Conservation (phyloP, 1,140 invertebrate genomes). For the Drosophila aff. region DNA sequence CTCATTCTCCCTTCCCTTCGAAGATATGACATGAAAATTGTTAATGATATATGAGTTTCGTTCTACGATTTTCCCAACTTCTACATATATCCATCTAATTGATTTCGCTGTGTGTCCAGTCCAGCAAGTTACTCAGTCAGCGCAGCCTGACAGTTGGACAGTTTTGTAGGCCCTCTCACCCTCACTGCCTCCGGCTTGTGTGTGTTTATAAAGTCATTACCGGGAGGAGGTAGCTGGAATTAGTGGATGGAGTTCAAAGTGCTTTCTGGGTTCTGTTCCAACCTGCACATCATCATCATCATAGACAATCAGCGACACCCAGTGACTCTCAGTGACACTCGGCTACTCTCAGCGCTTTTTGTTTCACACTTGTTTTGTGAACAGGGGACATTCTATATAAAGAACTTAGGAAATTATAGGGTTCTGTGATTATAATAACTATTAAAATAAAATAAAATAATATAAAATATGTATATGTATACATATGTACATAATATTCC, state of each 20-base stretch:
- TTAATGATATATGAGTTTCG: constrained; percentile 79
- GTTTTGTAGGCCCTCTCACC: constrained; percentile 25
- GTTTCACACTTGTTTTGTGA: constrained; percentile 12
- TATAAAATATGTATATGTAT: no score
- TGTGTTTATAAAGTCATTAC: constrained; percentile 75
- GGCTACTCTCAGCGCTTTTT: constrained; percentile 41
- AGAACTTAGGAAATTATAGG: neutral
- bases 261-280: constrained; percentile 7
- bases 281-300: constrained; percentile 41
- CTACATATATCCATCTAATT: constrained; percentile 61
- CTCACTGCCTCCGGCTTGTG: constrained; percentile 20
- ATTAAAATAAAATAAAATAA: no score
- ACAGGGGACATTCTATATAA: neutral
- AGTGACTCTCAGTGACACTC: neutral
- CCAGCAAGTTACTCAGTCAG: constrained; percentile 53
- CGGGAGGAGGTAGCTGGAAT: constrained; percentile 7
- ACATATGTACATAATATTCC: no score
- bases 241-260: constrained; percentile 20
- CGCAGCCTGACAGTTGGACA: constrained; percentile 61
- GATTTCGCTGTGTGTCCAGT: constrained; percentile 62
- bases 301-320: constrained; percentile 25
- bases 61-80: constrained; percentile 35
- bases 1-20: neutral
- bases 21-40: constrained; percentile 79
- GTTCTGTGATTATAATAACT: no score